Conservation (phyloP, 2,113 vertebrate genomes). For the Oenanthe melanoleuca region DNA sequence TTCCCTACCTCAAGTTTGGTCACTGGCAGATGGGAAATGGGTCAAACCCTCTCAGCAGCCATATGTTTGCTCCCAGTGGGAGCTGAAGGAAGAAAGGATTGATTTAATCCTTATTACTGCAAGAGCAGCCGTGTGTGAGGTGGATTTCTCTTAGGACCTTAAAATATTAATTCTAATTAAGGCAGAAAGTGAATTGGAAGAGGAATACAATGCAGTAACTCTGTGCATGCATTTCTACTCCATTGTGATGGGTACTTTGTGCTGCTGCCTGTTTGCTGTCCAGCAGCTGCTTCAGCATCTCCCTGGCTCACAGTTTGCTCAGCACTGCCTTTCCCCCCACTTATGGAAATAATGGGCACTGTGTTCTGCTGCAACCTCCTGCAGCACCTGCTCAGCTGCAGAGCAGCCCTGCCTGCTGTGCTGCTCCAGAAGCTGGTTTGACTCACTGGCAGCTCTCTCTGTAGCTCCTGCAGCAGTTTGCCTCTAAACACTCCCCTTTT, state of each 20-base stretch:
- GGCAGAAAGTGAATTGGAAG: constrained; percentile 2
- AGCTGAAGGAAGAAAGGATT: constrained; percentile 32
- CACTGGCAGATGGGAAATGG: constrained; percentile 51
- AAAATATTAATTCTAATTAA: constrained; percentile 39
- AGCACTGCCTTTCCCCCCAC: background rate
- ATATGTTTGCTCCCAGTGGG: constrained; percentile 27
- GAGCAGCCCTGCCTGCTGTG: background rate
- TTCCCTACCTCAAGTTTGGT: background rate
- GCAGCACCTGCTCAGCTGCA: background rate
- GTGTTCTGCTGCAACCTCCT: background rate
- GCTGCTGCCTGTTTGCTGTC: background rate
- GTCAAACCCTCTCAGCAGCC: constrained; percentile 40
- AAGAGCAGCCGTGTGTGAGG: background rate
- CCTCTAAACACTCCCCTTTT: background rate
- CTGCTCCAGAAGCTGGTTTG: background rate
- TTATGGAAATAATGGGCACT: background rate
- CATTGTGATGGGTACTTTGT: background rate
- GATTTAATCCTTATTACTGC: constrained; percentile 47
- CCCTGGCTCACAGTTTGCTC: background rate
- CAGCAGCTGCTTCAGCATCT: background rate
- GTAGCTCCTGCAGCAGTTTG: constrained; percentile 13
- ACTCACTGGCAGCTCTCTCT: background rate
- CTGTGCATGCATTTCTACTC: background rate
- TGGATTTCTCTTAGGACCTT: constrained; percentile 25
- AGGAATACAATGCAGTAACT: background rate